Percentiles rank a stretch among this genome's conserved stretches.
Conservation (phyloP, 2,113 vertebrate species). For the Athene noctua region DNA sequence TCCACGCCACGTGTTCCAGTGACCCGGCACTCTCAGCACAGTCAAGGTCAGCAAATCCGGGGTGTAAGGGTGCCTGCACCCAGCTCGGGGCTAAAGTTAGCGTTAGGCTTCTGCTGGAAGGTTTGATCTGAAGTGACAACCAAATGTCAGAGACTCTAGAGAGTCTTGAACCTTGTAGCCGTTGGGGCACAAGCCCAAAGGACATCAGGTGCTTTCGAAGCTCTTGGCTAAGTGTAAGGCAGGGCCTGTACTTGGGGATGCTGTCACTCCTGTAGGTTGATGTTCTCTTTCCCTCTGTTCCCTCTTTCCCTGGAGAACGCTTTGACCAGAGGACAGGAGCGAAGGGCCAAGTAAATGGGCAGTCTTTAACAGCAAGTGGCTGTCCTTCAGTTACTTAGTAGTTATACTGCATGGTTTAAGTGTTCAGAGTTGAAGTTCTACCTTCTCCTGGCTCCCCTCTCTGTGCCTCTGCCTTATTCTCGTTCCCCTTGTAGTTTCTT, state of each 20-base stretch:
- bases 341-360: background rate
- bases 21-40: accelerated
- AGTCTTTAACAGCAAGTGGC: background rate
- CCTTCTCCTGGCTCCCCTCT: background rate
- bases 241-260: accelerated
- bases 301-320: background rate
- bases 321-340: background rate
- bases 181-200: accelerated
- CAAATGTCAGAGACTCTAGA: background rate
- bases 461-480: background rate
- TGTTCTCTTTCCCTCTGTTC: background rate
- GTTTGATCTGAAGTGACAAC: background rate
- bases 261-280: background rate
- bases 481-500: background rate
- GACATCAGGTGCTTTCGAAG: background rate
- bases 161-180: background rate
- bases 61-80: background rate
- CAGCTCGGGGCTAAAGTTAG: accelerated
- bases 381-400: background rate
- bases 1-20: background rate
- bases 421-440: background rate
- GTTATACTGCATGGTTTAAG: background rate
- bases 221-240: background rate
- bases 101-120: accelerated
- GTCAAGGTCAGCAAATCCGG: background rate